phyloP scores from a whole-genome alignment of 2,888 invertebrate genomes.

The Dioctria rufipes region DNA sequence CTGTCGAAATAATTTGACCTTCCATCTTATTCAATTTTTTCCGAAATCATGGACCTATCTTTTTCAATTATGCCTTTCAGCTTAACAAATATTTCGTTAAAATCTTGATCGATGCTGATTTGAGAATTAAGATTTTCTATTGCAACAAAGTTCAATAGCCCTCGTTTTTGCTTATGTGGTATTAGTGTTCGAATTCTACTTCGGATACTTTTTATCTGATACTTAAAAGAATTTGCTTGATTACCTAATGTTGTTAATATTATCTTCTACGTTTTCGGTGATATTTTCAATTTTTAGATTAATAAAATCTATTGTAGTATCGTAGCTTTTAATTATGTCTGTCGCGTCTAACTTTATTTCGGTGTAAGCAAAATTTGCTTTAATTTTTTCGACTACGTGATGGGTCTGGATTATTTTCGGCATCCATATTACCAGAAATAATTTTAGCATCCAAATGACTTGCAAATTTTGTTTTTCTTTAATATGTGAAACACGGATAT shows the following conservation, averaged over 20 bases:
- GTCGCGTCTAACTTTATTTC: slow-evolving; percentile 10
- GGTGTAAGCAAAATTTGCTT: not conserved
- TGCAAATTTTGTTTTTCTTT: slow-evolving; percentile 52
- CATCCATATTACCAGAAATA: not conserved
- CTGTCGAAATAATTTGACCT: not conserved
- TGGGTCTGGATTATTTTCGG: not conserved
- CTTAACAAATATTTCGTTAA: not conserved
- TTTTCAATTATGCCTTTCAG: slow-evolving; percentile 38
- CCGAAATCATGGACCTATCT: not conserved
- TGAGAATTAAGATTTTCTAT: slow-evolving; percentile 39
- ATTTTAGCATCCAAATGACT: slow-evolving; percentile 11
- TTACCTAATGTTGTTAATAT: not conserved
- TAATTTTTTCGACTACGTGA: not conserved
- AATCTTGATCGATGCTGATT: slow-evolving; percentile 16
- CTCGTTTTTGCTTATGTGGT: slow-evolving; percentile 15
- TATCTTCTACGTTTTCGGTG: not conserved
- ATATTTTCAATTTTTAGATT: slow-evolving; percentile 13
- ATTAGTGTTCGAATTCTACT: slow-evolving; percentile 4
- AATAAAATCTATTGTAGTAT: not conserved
- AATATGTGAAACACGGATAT: slow-evolving; percentile 50
- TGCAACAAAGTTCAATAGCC: slow-evolving; percentile 36
- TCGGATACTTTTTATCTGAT: not conserved
- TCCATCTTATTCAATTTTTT: slow-evolving; percentile 11
- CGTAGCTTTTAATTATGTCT: not conserved
- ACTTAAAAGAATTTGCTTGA: not conserved